Evolutionary conservation across 2,888 invertebrate species (phyloP).

Genomic region (Lasioglossum figueresi): DNA sequence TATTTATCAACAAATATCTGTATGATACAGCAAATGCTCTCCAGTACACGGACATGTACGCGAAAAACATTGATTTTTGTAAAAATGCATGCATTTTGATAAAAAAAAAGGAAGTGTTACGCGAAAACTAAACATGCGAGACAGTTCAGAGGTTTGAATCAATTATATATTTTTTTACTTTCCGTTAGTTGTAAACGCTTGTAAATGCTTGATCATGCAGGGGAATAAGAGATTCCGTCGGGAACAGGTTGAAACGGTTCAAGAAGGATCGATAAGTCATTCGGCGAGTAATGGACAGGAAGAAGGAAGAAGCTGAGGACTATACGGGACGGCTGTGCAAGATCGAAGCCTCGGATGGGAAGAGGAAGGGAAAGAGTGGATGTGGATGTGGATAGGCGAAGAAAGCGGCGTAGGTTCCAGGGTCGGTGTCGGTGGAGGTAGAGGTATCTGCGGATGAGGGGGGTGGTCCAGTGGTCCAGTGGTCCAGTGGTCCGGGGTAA

Average conservation of each 20-base stretch:
- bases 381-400: neutral
- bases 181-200: no score
- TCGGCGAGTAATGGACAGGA: constrained; percentile 32
- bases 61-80: no score
- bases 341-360: neutral
- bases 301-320: constrained; percentile 15
- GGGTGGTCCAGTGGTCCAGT: constrained; percentile 2
- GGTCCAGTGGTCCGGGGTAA: constrained; percentile 45
- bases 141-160: no score
- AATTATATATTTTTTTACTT: no score
- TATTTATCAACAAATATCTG: no score
- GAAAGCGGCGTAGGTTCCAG: neutral
- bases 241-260: constrained; percentile 17
- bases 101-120: no score
- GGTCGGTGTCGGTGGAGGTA: neutral
- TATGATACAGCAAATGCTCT: no score
- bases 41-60: no score
- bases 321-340: neutral
- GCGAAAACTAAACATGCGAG: no score
- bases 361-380: constrained; percentile 8
- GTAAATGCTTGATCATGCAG: neutral
- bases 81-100: no score
- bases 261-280: constrained; percentile 44
- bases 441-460: constrained; percentile 2
- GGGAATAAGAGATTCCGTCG: constrained; percentile 21